phyloP scores from a whole-genome alignment of 2,797 vertebrate species.

The Leuciscus waleckii region DNA sequence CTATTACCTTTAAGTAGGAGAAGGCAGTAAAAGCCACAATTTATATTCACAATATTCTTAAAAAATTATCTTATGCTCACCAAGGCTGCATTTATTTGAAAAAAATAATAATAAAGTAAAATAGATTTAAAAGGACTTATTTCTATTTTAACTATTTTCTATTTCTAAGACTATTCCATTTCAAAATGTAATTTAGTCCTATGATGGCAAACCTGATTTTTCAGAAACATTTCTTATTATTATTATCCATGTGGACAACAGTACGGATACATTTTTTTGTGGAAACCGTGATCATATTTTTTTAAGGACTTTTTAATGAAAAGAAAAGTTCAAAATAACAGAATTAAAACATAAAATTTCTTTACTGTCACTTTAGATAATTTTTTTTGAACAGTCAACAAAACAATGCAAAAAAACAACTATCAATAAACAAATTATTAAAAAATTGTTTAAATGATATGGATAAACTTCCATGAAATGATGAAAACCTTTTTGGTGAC shows the following conservation, averaged over 20 bases:
- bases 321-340: background rate
- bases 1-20: background rate
- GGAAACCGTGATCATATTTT: background rate
- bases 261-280: background rate
- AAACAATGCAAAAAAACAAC: background rate
- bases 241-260: background rate
- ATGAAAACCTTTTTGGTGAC: background rate
- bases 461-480: background rate
- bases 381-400: background rate
- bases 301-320: background rate
- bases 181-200: background rate
- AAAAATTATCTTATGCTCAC: background rate
- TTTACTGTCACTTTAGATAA: background rate
- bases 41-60: background rate
- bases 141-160: background rate
- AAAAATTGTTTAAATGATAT: background rate
- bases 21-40: background rate
- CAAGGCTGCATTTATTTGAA: background rate
- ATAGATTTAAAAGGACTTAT: too few species aligned
- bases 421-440: background rate
- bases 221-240: background rate
- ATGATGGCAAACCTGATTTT: background rate
- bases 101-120: background rate
- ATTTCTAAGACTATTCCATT: too few species aligned
- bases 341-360: background rate